Conservation (phyloP, 2,888 invertebrate species). For the Perdita meconis region DNA sequence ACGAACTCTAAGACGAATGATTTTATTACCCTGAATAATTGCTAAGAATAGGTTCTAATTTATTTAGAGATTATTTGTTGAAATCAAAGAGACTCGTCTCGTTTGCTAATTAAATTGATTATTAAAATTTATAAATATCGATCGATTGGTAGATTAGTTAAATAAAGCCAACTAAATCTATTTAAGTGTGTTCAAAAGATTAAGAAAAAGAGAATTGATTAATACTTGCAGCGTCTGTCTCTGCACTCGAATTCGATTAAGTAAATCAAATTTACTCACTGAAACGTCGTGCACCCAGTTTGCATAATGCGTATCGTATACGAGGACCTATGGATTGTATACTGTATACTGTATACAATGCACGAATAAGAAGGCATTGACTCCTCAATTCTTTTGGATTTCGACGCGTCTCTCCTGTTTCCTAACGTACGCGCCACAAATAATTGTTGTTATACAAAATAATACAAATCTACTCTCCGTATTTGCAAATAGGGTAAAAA, state of each 20-base stretch:
- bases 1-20: slow-evolving; percentile 63
- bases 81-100: slow-evolving; percentile 40
- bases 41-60: slow-evolving; percentile 61
- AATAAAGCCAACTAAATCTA: slow-evolving; percentile 39
- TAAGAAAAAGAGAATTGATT: slow-evolving; percentile 25
- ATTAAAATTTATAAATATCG: slow-evolving; percentile 39
- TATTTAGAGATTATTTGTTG: slow-evolving; percentile 45
- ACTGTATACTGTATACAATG: slow-evolving; percentile 55
- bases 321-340: slow-evolving; percentile 36
- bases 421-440: slow-evolving; percentile 6
- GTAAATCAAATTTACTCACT: slow-evolving; percentile 41
- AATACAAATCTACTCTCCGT: neutral
- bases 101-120: slow-evolving; percentile 30
- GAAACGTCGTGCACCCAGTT: slow-evolving; percentile 51
- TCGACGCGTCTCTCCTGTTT: slow-evolving; percentile 18
- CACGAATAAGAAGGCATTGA: slow-evolving; percentile 49
- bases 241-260: slow-evolving; percentile 36
- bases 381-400: slow-evolving; percentile 26
- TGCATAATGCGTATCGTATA: slow-evolving; percentile 39
- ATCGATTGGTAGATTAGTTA: slow-evolving; percentile 22
- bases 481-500: slow-evolving; percentile 23
- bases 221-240: slow-evolving; percentile 51
- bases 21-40: slow-evolving; percentile 73
- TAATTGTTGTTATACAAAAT: slow-evolving; percentile 11
- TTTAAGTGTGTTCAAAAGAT: slow-evolving; percentile 35